A percentile compares a stretch with the other conserved stretches of the same genome.
phyloP scores from a whole-genome alignment of 2,113 vertebrate species.

The Osmerus mordax region DNA sequence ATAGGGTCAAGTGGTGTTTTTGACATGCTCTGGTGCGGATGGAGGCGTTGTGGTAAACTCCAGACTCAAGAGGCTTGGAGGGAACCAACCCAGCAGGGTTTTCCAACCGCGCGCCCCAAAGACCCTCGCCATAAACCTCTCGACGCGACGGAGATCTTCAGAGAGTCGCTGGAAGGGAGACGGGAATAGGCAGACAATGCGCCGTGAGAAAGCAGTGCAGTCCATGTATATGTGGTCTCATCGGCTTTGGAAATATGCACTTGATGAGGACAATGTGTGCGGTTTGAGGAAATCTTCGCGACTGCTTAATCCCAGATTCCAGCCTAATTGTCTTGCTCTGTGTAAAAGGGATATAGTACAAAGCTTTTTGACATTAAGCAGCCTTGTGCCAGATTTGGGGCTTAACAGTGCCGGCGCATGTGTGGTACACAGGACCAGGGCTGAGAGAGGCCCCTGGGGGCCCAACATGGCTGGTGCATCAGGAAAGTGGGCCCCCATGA shows the following conservation, averaged over 20 bases:
- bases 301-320: slow-evolving; percentile 35
- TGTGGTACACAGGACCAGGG: too few species aligned
- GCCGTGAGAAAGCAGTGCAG: neutral
- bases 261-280: slow-evolving; percentile 43
- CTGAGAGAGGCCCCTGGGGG: too few species aligned
- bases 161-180: neutral
- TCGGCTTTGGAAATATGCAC: slow-evolving; percentile 33
- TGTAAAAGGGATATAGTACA: slow-evolving; percentile 25
- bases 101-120: too few species aligned
- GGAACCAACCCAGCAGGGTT: too few species aligned
- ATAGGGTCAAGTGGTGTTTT: neutral
- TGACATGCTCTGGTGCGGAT: neutral
- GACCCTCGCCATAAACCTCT: too few species aligned
- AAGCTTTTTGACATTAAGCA: slow-evolving; percentile 39
- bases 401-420: slow-evolving; percentile 15
- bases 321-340: slow-evolving; percentile 52
- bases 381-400: slow-evolving; percentile 46
- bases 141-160: too few species aligned
- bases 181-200: neutral
- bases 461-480: too few species aligned
- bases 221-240: slow-evolving; percentile 27
- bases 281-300: slow-evolving; percentile 21
- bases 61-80: too few species aligned
- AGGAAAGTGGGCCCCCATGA: too few species aligned
- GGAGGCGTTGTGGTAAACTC: neutral